Percentiles rank a stretch among this genome's conserved stretches.
Evolutionary conservation across 2,888 invertebrate genomes (phyloP).

Genomic region (Epirrhoe alternata): DNA sequence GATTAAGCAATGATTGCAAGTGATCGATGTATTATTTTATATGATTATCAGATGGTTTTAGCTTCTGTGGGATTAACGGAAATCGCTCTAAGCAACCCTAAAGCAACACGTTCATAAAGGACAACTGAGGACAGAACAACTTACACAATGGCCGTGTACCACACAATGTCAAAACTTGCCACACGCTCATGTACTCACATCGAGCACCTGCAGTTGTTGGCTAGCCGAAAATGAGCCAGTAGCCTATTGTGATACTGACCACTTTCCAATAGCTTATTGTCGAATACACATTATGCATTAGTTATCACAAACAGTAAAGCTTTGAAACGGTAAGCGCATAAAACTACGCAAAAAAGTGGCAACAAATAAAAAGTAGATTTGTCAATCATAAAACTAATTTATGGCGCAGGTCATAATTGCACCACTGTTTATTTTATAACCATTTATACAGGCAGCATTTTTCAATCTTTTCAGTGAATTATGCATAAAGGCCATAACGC

Average conservation of each 20-base stretch:
- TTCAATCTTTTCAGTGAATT: background rate
- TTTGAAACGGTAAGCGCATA: too few species aligned
- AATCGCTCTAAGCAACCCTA: background rate
- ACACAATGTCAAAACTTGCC: conserved; percentile 21
- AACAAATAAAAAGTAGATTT: too few species aligned
- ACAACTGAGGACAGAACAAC: conserved; percentile 5
- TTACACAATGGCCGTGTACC: conserved; percentile 20
- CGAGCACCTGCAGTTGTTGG: conserved; percentile 8
- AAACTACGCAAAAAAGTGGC: too few species aligned
- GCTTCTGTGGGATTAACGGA: too few species aligned
- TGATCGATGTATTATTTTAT: too few species aligned
- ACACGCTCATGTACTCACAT: background rate
- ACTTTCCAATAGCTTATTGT: background rate
- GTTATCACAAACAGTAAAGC: background rate
- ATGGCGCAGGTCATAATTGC: too few species aligned
- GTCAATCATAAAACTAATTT: too few species aligned
- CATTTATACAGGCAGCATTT: too few species aligned
- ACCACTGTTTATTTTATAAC: too few species aligned
- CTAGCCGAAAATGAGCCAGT: conserved; percentile 5
- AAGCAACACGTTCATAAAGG: conserved; percentile 5
- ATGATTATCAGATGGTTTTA: too few species aligned
- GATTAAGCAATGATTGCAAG: too few species aligned
- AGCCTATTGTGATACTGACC: background rate
- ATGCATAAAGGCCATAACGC: background rate
- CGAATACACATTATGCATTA: background rate